A percentile compares a stretch with the other conserved stretches of the same genome.
Evolutionary conservation across 2,888 invertebrate genomes (phyloP).

Genomic region (Euproctis similis): DNA sequence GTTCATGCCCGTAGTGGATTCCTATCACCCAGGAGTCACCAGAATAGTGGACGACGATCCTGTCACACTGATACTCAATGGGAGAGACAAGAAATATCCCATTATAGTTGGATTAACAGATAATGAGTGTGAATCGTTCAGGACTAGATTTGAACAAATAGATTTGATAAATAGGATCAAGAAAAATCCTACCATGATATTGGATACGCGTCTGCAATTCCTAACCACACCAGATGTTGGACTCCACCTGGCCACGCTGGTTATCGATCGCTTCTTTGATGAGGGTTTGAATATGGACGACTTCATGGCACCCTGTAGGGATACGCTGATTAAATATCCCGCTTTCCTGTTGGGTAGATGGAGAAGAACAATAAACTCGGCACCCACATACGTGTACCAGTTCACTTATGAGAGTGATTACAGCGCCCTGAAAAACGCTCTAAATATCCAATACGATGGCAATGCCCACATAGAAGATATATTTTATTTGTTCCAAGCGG

Average conservation of each 20-base stretch:
- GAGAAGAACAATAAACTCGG: slow-evolving; percentile 11
- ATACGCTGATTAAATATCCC: slow-evolving; percentile 24
- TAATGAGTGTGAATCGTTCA: slow-evolving; percentile 18
- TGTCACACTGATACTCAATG: slow-evolving; percentile 19
- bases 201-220: slow-evolving; percentile 16
- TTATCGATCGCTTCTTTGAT: slow-evolving; percentile 19
- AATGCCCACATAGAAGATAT: background rate
- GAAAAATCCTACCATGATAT: slow-evolving; percentile 29
- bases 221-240: slow-evolving; percentile 12
- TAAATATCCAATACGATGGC: background rate
- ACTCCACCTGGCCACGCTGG: slow-evolving; percentile 12
- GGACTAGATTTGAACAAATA: slow-evolving; percentile 5
- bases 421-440: background rate
- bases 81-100: slow-evolving; percentile 29
- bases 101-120: slow-evolving; percentile 22
- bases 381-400: slow-evolving; percentile 1
- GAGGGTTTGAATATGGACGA: slow-evolving; percentile 15
- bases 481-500: background rate
- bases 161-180: slow-evolving; percentile 10
- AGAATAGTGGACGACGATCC: slow-evolving; percentile 31
- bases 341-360: slow-evolving; percentile 24
- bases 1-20: slow-evolving; percentile 29
- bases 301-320: slow-evolving; percentile 14
- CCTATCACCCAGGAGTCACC: slow-evolving; percentile 16
- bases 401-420: background rate